Evolutionary conservation across 2,888 invertebrate genomes (phyloP).

Genomic region (Loripinus fragilis): DNA sequence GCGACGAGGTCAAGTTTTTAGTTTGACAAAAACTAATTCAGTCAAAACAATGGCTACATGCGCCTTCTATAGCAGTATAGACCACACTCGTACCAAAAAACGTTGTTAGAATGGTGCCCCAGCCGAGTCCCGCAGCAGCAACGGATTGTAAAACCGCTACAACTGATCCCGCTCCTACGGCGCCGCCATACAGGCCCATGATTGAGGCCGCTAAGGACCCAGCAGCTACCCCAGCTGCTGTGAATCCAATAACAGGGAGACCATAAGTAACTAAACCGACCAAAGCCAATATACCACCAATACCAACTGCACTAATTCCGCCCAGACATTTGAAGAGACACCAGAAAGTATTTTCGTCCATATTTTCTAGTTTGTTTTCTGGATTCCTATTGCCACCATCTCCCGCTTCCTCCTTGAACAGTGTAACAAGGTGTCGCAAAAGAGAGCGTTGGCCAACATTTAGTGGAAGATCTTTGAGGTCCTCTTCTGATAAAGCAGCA

Average conservation of each 20-base stretch:
- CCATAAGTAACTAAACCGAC: not conserved
- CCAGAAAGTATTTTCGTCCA: not conserved
- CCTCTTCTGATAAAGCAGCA: not conserved
- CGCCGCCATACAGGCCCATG: not conserved
- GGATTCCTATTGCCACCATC: not conserved
- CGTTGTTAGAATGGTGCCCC: not conserved
- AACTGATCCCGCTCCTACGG: not conserved
- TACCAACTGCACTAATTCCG: not conserved
- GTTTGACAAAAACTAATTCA: too few species aligned
- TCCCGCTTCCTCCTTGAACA: not conserved
- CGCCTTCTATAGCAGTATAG: not conserved
- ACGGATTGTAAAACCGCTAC: not conserved
- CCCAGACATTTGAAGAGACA: constrained; percentile 21
- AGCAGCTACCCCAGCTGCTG: not conserved
- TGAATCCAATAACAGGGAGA: not conserved
- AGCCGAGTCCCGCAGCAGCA: not conserved
- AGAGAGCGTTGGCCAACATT: not conserved
- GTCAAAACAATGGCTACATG: not conserved
- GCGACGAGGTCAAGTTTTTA: too few species aligned
- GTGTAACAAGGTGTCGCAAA: not conserved
- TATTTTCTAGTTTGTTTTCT: not conserved
- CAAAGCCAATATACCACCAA: not conserved
- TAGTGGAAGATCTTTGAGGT: not conserved
- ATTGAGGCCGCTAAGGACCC: not conserved
- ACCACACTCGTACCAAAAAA: not conserved